Evolutionary conservation across 2,888 invertebrate genomes (phyloP), one percentile per base, ranked within the genome.

Genomic region (Temnothorax ravouxi): DNA sequence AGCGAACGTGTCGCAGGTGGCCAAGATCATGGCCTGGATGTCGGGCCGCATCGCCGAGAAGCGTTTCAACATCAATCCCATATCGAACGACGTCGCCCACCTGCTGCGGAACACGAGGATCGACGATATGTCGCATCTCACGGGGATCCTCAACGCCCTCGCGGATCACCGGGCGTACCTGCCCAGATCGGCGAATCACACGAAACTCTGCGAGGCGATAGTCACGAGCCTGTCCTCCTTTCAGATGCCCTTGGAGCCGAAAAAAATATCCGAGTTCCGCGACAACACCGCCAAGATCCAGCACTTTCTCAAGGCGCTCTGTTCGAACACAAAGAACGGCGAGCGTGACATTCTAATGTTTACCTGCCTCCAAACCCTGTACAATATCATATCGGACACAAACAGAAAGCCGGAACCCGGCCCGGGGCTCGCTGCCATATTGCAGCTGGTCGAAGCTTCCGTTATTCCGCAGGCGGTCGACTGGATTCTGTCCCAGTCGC

Each of bases 351-450:
- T 96, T 87, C 94, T 96, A 85, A 95, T 96, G 76, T 95, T 95
- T 34, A 95, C 95, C 3, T 96, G 96, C 72, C 94, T 97, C 59
- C 95, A 96, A 87, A 96, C 96, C 56, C 95, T 97, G 44, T 96
- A 96, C 88, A 95, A 95, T 18, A 96, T 96, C 89, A 96, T 97
- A 85, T 96, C 96, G 0, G 96, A 96, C 91, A 96, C 96, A 8
- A 95, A 96, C 93, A 94, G 88, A 47, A 89, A 80, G 1, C 82
- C 95, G 94, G 95, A 96, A 71, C 96, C 96, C 0, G 95, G 96
- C 38, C 96, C 96, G 0, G 96, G 96, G 0, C 95, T 96, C 83
- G 96, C 96, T 0, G 96, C 96, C 54, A 96, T 97, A 18, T 94
- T 97, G 64, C 95, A 96, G 76, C 94, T 97, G 1, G 95, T 96